Conservation (phyloP, 2,888 invertebrate genomes). For the Ommatoiulus sabulosus region DNA sequence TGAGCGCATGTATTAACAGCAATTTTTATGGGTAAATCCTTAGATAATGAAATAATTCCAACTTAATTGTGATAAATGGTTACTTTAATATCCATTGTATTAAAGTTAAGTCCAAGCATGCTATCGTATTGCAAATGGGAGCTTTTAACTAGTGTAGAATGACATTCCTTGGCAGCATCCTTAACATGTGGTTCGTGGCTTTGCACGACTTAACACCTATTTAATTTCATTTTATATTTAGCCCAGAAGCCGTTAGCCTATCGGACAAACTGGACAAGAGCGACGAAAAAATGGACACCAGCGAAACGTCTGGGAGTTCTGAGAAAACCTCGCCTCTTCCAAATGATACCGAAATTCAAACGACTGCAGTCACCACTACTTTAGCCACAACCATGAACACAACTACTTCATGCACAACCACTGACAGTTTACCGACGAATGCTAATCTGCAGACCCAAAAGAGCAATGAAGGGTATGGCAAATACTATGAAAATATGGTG, state of each 20-base stretch:
- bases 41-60: not conserved
- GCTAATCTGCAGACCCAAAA: slow-evolving; percentile 45
- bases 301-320: slow-evolving; percentile 58
- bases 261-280: slow-evolving; percentile 59
- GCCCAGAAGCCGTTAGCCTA: slow-evolving; percentile 57
- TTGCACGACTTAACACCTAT: not conserved
- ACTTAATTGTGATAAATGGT: not conserved
- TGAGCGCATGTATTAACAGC: not conserved
- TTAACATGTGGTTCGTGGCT: not conserved
- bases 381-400: slow-evolving; percentile 9
- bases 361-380: slow-evolving; percentile 39
- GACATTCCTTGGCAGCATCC: not conserved
- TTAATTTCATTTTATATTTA: slow-evolving; percentile 23
- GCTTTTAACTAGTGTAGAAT: not conserved
- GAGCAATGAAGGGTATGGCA: slow-evolving; percentile 2
- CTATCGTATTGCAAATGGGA: not conserved
- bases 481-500: not conserved
- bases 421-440: slow-evolving; percentile 26
- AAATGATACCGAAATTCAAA: slow-evolving; percentile 53
- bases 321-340: slow-evolving; percentile 57
- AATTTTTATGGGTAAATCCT: not conserved
- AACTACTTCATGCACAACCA: slow-evolving; percentile 13
- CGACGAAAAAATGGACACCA: slow-evolving; percentile 60
- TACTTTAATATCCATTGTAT: not conserved
- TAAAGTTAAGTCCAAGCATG: not conserved